A percentile compares a stretch with the other conserved stretches of the same genome.
phyloP scores from a whole-genome alignment of 2,113 vertebrate species.

The Numenius arquata region DNA sequence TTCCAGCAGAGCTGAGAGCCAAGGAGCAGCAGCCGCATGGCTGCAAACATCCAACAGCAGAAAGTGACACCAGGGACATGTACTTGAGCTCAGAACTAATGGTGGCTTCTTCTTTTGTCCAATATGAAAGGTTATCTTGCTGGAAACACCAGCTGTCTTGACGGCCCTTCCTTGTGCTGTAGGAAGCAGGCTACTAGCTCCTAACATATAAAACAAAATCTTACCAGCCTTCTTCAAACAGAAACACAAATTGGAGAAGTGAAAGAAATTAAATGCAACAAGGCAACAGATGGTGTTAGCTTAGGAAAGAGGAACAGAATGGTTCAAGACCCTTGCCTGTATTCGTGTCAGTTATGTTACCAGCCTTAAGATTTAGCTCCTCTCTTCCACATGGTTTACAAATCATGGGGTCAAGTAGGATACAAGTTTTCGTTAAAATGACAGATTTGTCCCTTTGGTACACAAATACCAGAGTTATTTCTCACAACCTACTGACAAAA shows the following conservation, averaged over 20 bases:
- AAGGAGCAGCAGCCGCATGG: neutral
- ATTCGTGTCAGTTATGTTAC: neutral
- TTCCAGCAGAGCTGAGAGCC: neutral
- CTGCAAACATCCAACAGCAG: neutral
- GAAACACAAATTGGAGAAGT: neutral
- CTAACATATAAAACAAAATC: neutral
- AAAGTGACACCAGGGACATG: neutral
- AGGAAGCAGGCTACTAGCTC: neutral
- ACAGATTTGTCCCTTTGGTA: neutral
- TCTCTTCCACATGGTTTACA: neutral
- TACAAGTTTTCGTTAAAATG: neutral
- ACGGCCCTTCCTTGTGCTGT: neutral
- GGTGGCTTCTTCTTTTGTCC: neutral
- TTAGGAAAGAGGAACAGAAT: neutral
- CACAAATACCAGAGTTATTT: neutral
- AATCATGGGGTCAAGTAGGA: neutral
- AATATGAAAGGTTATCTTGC: neutral
- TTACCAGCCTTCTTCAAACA: neutral
- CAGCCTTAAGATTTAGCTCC: neutral
- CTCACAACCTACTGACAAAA: neutral
- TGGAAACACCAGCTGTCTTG: neutral
- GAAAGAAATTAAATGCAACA: neutral
- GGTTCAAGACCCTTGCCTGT: neutral
- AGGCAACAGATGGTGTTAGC: neutral
- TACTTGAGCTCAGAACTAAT: neutral